Percentiles rank a stretch among this genome's conserved stretches.
These are phyloP conservation scores for Diplodus sargus DNA, from an alignment of 2,797 vertebrate species.

Conservation along the genomic window DNA sequence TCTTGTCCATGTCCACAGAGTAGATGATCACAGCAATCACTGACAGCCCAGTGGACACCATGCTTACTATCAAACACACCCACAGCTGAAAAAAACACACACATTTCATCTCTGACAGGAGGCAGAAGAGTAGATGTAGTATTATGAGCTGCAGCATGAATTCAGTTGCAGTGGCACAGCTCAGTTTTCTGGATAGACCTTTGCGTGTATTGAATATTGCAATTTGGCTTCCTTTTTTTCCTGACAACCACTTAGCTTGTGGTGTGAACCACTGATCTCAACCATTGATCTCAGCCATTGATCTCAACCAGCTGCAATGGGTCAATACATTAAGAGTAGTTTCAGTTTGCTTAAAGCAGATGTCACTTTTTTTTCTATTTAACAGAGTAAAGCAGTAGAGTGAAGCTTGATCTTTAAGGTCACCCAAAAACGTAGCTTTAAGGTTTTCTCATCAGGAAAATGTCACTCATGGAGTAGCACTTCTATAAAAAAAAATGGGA, in stretches of 20 bases:
- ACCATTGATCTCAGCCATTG: neutral
- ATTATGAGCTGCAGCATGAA: neutral
- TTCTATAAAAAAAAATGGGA: neutral
- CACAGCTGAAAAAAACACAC: slow-evolving; percentile 61
- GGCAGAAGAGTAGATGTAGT: neutral
- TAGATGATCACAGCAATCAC: slow-evolving; percentile 77
- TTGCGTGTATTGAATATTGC: neutral
- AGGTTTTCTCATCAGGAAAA: neutral
- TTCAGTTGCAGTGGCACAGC: neutral
- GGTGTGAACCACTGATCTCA: neutral
- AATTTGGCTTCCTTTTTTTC: neutral
- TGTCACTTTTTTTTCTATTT: neutral
- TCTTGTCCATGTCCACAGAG: slow-evolving; percentile 69
- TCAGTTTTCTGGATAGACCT: neutral
- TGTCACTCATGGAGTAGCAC: neutral
- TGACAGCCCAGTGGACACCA: slow-evolving; percentile 62
- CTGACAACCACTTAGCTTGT: neutral
- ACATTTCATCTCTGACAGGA: neutral
- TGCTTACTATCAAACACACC: slow-evolving; percentile 62
- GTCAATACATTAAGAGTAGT: neutral
- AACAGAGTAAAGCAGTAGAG: neutral
- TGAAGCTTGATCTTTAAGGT: neutral
- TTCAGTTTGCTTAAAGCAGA: neutral
- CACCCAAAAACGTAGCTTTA: neutral
- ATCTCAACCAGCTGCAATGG: neutral